These are phyloP conservation scores for Bufo bufo DNA, from an alignment of 2,113 vertebrate species.

Conservation along the genomic window DNA sequence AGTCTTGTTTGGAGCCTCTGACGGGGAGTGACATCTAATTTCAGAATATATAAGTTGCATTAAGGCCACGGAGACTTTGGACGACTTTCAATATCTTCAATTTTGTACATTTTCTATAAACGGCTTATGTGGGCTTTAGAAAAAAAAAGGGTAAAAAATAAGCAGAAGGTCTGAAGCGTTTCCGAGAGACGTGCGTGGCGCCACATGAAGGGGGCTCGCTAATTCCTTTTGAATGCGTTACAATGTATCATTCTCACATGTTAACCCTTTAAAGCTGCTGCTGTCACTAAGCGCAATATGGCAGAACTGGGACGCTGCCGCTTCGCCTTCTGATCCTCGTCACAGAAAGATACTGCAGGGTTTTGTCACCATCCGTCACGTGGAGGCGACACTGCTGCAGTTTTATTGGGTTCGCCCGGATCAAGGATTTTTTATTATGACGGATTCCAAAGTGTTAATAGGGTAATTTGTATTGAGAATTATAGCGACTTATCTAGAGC, in stretches of 20 bases:
- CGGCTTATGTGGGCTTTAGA: constrained; percentile 75
- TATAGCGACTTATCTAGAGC: constrained; percentile 82
- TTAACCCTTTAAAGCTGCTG: not conserved
- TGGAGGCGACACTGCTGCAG: not conserved
- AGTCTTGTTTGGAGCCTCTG: constrained; percentile 77
- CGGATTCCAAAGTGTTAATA: constrained; percentile 60
- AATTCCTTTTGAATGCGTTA: constrained; percentile 73
- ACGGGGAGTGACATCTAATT: constrained; percentile 80
- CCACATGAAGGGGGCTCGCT: constrained; percentile 66
- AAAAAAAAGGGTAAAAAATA: constrained; percentile 48
- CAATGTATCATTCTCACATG: constrained; percentile 64
- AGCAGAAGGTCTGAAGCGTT: constrained; percentile 66
- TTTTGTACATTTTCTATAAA: constrained; percentile 78
- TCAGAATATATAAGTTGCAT: constrained; percentile 75
- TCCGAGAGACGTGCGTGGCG: constrained; percentile 64
- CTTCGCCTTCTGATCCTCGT: no score
- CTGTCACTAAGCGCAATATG: not conserved
- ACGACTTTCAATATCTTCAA: constrained; percentile 68
- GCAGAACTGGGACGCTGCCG: no score
- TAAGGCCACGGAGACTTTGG: constrained; percentile 72
- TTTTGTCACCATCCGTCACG: not conserved
- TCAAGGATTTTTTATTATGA: not conserved
- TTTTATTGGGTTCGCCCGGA: not conserved
- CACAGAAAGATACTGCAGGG: not conserved
- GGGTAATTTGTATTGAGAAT: constrained; percentile 82